Base-by-base conservation (phyloP, 2,888 invertebrate genomes). In the Noctuana brunneofusca region DNA sequence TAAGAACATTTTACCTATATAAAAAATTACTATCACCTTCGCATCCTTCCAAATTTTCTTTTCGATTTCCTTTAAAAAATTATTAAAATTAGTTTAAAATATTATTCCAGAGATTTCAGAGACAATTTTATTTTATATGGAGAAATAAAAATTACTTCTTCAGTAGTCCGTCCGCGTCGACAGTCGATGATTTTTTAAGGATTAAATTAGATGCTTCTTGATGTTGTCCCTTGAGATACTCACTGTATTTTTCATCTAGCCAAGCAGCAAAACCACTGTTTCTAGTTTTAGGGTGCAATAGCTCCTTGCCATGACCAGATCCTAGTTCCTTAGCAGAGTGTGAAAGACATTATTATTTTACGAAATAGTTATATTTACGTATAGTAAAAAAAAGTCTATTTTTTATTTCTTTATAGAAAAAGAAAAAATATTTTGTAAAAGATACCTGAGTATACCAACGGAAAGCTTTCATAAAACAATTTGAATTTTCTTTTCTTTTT, bases 381-480 rank as follows among this genome's bases (percentile, higher is more conserved):
- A 27, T 27, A 3, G 27, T 3, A 27, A 27, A 27, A n/a, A n/a
- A n/a, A n/a, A n/a, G n/a, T n/a, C n/a, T n/a, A n/a, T n/a, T n/a
- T n/a, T n/a, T n/a, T n/a, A n/a, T n/a, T n/a, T n/a, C n/a, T n/a
- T n/a, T n/a, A n/a, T n/a, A n/a, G n/a, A n/a, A n/a, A n/a, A n/a
- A n/a, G n/a, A n/a, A n/a, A n/a, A n/a, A n/a, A n/a, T n/a, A n/a
- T n/a, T n/a, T n/a, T n/a, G n/a, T n/a, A n/a, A n/a, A n/a, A n/a
- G n/a, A 71, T 73, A 89, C 89, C 81, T 87, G 76, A 1, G 86
- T 87, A 64, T 89, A 89, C 89, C 89, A 89, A 18, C 75, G 79
- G 64, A 89, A 89, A 2, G 89, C 89, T 75, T 83, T 89, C n/a
- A 77, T 75, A 59, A 89, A 89, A 68, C 75, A 86, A 66, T 85